A percentile compares a stretch with the other conserved stretches of the same genome.
These are phyloP conservation scores for Echinometra lucunter DNA, from an alignment of 53 echinoderm and acorn worm species.

Conservation along the genomic window DNA sequence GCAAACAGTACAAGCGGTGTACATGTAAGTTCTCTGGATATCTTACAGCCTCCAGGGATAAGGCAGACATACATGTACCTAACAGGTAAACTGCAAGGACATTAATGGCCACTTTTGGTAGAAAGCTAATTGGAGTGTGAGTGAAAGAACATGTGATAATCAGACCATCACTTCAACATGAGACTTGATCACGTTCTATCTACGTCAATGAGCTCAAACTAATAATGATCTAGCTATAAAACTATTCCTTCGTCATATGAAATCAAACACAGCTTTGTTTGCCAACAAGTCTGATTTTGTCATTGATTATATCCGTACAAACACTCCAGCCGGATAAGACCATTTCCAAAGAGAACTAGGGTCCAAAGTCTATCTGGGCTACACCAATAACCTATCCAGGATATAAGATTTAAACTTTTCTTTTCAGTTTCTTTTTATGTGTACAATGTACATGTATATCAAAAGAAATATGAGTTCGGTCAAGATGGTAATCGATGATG, in stretches of 20 bases:
- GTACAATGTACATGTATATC: no score
- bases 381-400: neutral
- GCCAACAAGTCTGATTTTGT: constrained; percentile 10
- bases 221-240: neutral
- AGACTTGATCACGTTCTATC: neutral
- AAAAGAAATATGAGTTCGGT: neutral
- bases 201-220: neutral
- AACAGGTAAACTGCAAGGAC: no score
- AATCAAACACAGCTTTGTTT: constrained; percentile 29
- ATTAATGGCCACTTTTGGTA: no score
- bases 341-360: neutral
- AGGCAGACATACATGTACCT: no score
- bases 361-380: constrained; percentile 7
- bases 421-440: neutral
- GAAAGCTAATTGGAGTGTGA: no score
- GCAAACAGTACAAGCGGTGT: no score
- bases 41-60: no score
- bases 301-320: constrained; percentile 52
- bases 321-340: constrained; percentile 47
- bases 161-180: neutral
- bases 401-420: neutral
- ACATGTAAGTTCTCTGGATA: no score
- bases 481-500: neutral
- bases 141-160: neutral
- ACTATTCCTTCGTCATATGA: constrained; percentile 24